These are phyloP conservation scores for Nylanderia fulva DNA, from an alignment of 1,140 invertebrate genomes.

Conservation along the genomic window DNA sequence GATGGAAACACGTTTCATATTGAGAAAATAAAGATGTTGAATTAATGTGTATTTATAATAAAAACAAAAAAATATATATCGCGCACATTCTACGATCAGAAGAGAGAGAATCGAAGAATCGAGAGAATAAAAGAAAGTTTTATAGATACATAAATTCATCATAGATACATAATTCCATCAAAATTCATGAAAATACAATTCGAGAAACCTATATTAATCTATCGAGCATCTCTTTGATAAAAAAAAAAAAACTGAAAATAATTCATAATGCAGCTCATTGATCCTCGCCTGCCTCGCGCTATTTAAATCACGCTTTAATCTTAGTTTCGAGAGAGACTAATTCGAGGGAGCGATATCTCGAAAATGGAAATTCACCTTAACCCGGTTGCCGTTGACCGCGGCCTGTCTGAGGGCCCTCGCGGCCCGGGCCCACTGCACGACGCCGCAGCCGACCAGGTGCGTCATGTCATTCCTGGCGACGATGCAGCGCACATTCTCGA, in stretches of 20 bases:
- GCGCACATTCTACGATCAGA: neutral
- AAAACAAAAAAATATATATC: neutral
- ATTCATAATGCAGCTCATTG: neutral
- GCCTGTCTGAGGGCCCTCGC: conserved; percentile 77
- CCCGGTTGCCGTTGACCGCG: conserved; percentile 71
- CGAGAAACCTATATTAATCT: neutral
- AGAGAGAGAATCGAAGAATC: neutral
- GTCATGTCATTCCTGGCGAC: conserved; percentile 88
- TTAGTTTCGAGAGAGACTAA: neutral
- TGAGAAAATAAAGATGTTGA: neutral
- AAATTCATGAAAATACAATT: neutral
- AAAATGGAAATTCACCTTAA: conserved; percentile 75
- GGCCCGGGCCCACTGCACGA: conserved; percentile 85
- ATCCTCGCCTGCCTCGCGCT: neutral
- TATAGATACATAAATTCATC: neutral
- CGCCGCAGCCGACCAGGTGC: conserved; percentile 81
- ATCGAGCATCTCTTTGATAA: neutral
- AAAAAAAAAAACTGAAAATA: neutral
- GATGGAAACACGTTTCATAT: neutral
- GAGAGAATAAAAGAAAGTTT: neutral
- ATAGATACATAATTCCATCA: neutral
- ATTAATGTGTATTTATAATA: conserved; percentile 3
- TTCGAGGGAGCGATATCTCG: neutral
- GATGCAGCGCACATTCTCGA: conserved; percentile 91
- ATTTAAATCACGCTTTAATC: conserved; percentile 2